A percentile compares a stretch with the other conserved stretches of the same genome.
Conservation (phyloP, 1,140 invertebrate genomes). For the Triops cancriformis region DNA sequence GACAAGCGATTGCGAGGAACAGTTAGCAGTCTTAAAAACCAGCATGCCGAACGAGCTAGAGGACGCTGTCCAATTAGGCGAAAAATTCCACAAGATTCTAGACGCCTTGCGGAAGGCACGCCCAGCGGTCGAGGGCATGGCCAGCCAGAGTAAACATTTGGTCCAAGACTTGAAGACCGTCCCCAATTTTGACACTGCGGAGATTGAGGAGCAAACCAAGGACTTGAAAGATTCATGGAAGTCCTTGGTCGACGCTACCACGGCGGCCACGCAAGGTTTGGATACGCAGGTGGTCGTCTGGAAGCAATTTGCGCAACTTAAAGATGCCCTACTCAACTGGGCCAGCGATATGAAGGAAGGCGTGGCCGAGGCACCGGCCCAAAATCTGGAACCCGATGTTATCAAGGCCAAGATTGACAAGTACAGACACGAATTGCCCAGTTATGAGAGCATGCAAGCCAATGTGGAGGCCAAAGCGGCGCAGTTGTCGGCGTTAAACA, state of each 20-base stretch:
- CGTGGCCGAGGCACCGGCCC: slow-evolving; percentile 61
- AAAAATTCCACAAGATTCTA: slow-evolving; percentile 18
- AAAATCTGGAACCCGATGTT: slow-evolving; percentile 67
- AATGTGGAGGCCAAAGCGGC: slow-evolving; percentile 67
- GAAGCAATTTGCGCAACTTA: slow-evolving; percentile 80
- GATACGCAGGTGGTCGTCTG: slow-evolving; percentile 83
- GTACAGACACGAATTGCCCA: slow-evolving; percentile 76
- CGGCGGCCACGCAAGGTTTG: slow-evolving; percentile 61
- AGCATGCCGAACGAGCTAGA: slow-evolving; percentile 30
- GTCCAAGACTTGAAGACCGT: slow-evolving; percentile 58
- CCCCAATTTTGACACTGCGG: slow-evolving; percentile 54
- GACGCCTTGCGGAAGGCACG: slow-evolving; percentile 21
- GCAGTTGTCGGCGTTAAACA: slow-evolving; percentile 70
- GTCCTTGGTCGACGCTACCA: slow-evolving; percentile 56
- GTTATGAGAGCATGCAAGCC: slow-evolving; percentile 61
- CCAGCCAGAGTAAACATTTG: slow-evolving; percentile 26
- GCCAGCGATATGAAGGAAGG: slow-evolving; percentile 65
- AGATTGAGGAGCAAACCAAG: slow-evolving; percentile 39
- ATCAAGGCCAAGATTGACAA: slow-evolving; percentile 65
- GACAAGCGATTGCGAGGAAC: slow-evolving; percentile 54
- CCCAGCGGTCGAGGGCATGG: slow-evolving; percentile 19
- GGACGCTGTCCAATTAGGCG: slow-evolving; percentile 19
- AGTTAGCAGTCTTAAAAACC: slow-evolving; percentile 44
- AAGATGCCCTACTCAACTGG: slow-evolving; percentile 75
- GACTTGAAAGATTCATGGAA: slow-evolving; percentile 57